Conservation (phyloP, 2,113 vertebrate species). For the Chrysochloris asiatica region DNA sequence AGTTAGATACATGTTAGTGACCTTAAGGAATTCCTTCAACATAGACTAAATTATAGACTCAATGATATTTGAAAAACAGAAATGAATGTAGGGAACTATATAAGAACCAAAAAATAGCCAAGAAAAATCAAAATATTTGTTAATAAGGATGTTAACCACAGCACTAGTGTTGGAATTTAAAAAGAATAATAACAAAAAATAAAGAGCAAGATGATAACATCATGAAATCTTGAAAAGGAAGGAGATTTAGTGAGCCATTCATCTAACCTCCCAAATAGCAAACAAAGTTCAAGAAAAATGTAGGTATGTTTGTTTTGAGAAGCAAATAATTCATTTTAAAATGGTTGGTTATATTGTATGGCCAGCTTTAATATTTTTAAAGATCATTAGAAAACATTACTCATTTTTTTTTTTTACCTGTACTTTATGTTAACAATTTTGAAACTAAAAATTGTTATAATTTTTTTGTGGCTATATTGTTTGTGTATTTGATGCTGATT, state of each 20-base stretch:
- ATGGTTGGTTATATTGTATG: neutral
- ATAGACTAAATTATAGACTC: neutral
- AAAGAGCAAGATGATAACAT: neutral
- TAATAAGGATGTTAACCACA: conserved; percentile 1
- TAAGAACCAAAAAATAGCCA: conserved; percentile 55
- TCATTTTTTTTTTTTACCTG: neutral
- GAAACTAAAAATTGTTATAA: conserved; percentile 3
- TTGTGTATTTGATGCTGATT: neutral
- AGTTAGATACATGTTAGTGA: neutral
- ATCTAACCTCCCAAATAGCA: neutral
- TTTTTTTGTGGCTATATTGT: neutral
- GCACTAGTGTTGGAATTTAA: neutral
- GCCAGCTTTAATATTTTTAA: neutral
- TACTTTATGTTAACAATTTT: conserved; percentile 5
- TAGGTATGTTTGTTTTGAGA: neutral
- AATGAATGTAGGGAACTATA: conserved; percentile 20
- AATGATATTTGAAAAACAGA: conserved; percentile 50
- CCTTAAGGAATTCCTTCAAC: conserved; percentile 49
- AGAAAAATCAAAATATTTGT: conserved; percentile 59
- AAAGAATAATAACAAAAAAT: neutral
- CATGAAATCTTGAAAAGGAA: neutral
- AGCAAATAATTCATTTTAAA: conserved; percentile 6
- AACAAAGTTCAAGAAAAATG: neutral
- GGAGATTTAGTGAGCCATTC: neutral
- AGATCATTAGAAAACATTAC: neutral